phyloP scores from a whole-genome alignment of 2,888 invertebrate species.

The Dendrolimus houi region DNA sequence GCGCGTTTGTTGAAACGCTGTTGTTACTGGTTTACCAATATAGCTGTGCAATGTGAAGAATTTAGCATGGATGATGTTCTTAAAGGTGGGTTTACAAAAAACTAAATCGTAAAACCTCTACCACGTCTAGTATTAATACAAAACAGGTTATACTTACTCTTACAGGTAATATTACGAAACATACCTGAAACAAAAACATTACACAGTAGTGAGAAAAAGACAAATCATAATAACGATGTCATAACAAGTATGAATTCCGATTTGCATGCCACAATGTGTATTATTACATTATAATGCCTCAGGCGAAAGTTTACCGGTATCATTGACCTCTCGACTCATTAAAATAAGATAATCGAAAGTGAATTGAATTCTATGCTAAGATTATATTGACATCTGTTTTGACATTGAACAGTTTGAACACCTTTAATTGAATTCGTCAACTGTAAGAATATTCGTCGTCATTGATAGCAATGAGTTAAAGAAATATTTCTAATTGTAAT shows the following conservation, averaged over 20 bases:
- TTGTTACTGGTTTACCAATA: no score
- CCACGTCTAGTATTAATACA: no score
- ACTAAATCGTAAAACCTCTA: no score
- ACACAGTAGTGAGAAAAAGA: slow-evolving; percentile 12
- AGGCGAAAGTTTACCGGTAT: slow-evolving; percentile 55
- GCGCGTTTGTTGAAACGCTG: no score
- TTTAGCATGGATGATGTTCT: no score
- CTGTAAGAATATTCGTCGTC: neutral
- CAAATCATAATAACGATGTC: slow-evolving; percentile 26
- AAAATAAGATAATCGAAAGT: slow-evolving; percentile 60
- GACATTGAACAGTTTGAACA: slow-evolving; percentile 11
- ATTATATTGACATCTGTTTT: slow-evolving; percentile 48
- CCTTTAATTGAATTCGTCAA: slow-evolving; percentile 11
- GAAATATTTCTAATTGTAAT: slow-evolving; percentile 5
- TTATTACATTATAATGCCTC: slow-evolving; percentile 44
- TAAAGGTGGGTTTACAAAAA: no score
- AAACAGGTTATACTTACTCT: neutral
- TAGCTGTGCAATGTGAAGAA: no score
- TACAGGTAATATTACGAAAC: slow-evolving; percentile 10
- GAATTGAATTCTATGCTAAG: slow-evolving; percentile 58
- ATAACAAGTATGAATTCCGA: slow-evolving; percentile 34
- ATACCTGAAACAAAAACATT: slow-evolving; percentile 47
- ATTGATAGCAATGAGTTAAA: slow-evolving; percentile 10
- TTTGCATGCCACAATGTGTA: slow-evolving; percentile 33
- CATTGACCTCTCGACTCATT: slow-evolving; percentile 64